These are phyloP conservation scores for Boulengeromyrus knoepffleri DNA, from an alignment of 2,113 vertebrate genomes.

Conservation along the genomic window DNA sequence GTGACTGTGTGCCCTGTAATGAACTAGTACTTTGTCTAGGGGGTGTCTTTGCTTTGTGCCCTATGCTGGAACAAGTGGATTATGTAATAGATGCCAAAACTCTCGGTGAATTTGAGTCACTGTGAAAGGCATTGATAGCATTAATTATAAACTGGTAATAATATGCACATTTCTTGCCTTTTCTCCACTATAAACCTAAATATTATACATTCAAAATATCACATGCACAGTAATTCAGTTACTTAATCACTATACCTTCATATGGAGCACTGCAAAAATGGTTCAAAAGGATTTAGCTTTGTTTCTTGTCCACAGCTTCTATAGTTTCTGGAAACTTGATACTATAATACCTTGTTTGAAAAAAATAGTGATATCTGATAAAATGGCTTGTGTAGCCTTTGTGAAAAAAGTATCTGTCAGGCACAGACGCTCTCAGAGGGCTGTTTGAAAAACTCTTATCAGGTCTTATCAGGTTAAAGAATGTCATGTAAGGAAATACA, in stretches of 20 bases:
- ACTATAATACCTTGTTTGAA: conserved; percentile 45
- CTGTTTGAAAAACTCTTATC: conserved; percentile 28
- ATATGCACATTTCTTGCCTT: background rate
- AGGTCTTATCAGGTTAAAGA: conserved; percentile 58
- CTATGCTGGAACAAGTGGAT: background rate
- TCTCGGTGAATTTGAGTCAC: background rate
- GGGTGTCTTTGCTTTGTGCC: background rate
- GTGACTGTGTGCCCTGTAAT: background rate
- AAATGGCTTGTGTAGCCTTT: conserved; percentile 45
- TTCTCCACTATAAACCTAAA: background rate
- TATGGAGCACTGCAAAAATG: conserved; percentile 24
- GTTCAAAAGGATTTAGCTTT: conserved; percentile 29
- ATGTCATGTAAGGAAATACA: conserved; percentile 66
- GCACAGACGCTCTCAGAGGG: conserved; percentile 50
- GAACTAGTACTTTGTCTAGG: background rate
- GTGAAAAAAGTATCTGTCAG: conserved; percentile 26
- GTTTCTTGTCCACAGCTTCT: conserved; percentile 42
- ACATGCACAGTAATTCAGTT: background rate
- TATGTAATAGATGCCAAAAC: background rate
- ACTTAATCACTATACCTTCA: conserved; percentile 16
- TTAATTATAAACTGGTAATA: background rate
- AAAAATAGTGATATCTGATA: conserved; percentile 46
- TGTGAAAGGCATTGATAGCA: background rate
- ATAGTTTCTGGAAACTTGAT: conserved; percentile 52
- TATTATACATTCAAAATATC: background rate